phyloP scores from a whole-genome alignment of 2,888 invertebrate genomes.

The Andrena praecox region DNA sequence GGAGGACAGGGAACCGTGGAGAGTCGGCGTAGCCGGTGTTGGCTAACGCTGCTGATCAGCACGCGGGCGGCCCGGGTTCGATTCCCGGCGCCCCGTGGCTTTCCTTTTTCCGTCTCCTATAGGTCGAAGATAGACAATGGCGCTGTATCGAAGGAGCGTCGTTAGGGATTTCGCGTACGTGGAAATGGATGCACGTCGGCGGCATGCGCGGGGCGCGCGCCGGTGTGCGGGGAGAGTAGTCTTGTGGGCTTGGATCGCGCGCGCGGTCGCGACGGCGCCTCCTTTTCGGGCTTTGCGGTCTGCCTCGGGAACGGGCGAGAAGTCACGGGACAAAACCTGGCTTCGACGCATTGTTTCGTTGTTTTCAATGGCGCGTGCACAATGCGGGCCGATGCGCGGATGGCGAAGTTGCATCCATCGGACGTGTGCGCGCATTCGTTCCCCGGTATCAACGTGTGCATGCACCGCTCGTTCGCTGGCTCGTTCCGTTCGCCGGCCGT shows the following conservation, averaged over 20 bases:
- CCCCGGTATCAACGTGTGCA: constrained; percentile 49
- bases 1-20: no score
- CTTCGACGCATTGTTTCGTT: constrained; percentile 80
- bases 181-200: background rate
- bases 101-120: no score
- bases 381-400: constrained; percentile 75
- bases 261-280: constrained; percentile 43
- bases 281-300: constrained; percentile 70
- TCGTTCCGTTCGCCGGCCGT: constrained; percentile 54
- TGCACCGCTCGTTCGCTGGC: background rate
- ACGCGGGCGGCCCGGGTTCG: no score
- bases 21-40: no score
- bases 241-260: constrained; percentile 9
- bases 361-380: constrained; percentile 80
- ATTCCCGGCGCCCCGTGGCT: no score
- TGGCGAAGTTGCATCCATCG: constrained; percentile 71
- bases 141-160: constrained; percentile 38
- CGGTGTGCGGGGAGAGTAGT: background rate
- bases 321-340: constrained; percentile 80
- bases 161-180: constrained; percentile 52
- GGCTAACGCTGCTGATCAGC: no score
- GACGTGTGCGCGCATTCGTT: constrained; percentile 66
- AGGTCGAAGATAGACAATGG: constrained; percentile 48
- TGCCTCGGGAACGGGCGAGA: constrained; percentile 76
- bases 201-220: constrained; percentile 8